A percentile compares a stretch with the other conserved stretches of the same genome.
These are phyloP conservation scores for Egretta garzetta DNA, from an alignment of 2,113 vertebrate genomes.

Conservation along the genomic window DNA sequence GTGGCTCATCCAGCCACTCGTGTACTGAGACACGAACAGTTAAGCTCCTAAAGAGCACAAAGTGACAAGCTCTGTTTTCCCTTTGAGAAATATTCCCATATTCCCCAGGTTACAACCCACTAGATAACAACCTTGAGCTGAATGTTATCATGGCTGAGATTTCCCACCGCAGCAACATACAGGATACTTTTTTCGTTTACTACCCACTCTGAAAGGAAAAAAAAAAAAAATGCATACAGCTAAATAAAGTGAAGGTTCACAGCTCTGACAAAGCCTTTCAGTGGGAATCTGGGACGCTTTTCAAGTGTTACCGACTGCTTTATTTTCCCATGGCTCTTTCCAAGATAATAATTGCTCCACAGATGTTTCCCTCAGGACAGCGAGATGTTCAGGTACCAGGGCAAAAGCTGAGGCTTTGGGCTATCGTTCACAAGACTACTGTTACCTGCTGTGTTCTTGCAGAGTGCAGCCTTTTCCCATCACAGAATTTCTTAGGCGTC, in stretches of 20 bases:
- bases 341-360: slow-evolving; percentile 68
- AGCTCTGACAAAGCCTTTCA: slow-evolving; percentile 66
- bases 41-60: background rate
- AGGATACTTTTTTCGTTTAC: slow-evolving; percentile 60
- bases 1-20: background rate
- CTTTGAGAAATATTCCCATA: slow-evolving; percentile 60
- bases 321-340: slow-evolving; percentile 73
- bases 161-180: slow-evolving; percentile 44
- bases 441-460: slow-evolving; percentile 48
- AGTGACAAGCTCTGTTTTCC: slow-evolving; percentile 23
- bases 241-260: slow-evolving; percentile 71
- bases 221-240: slow-evolving; percentile 17
- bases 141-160: slow-evolving; percentile 48
- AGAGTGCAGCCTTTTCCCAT: slow-evolving; percentile 62
- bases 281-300: slow-evolving; percentile 68
- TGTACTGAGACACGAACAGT: background rate
- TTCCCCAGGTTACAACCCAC: slow-evolving; percentile 42
- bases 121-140: slow-evolving; percentile 56
- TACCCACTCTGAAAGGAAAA: background rate
- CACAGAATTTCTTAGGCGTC: slow-evolving; percentile 40
- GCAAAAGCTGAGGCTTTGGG: slow-evolving; percentile 60
- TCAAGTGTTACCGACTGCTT: slow-evolving; percentile 69
- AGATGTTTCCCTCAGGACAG: slow-evolving; percentile 71
- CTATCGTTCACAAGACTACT: slow-evolving; percentile 51
- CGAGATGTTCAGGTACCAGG: slow-evolving; percentile 47